Conservation (phyloP, 2,113 vertebrate species). For the Platichthys flesus region DNA sequence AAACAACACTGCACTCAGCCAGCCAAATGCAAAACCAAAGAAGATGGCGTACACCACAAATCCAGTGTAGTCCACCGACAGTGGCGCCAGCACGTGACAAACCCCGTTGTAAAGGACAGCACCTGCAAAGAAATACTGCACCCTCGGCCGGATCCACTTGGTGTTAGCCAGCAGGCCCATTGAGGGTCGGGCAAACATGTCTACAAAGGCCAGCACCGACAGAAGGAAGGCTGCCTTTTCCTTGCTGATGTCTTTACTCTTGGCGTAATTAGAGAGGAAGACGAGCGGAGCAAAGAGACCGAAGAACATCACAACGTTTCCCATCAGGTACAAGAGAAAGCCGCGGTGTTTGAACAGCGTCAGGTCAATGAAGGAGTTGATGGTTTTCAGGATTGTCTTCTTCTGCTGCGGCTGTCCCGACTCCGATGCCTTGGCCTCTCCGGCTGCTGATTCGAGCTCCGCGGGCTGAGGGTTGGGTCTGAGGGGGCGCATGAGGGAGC, state of each 20-base stretch:
- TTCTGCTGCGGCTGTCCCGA: constrained; percentile 67
- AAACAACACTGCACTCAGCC: constrained; percentile 94
- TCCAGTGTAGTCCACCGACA: constrained; percentile 84
- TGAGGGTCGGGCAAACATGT: constrained; percentile 97
- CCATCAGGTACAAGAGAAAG: constrained; percentile 94
- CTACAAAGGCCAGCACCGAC: constrained; percentile 93
- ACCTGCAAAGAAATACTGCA: constrained; percentile 94
- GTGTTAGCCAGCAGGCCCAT: constrained; percentile 97
- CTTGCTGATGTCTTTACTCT: constrained; percentile 88
- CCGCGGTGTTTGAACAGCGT: constrained; percentile 93
- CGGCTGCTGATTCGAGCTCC: constrained; percentile 27
- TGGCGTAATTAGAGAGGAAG: constrained; percentile 95
- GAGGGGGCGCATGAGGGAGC: constrained; percentile 94
- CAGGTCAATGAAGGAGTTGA: constrained; percentile 94
- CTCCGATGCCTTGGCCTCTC: not conserved
- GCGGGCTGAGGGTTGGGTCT: constrained; percentile 80
- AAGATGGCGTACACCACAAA: constrained; percentile 93
- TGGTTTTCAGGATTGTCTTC: constrained; percentile 83
- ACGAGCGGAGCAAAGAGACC: constrained; percentile 95
- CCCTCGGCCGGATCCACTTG: constrained; percentile 89
- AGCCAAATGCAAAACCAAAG: constrained; percentile 96
- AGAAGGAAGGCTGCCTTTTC: constrained; percentile 93
- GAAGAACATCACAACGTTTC: constrained; percentile 95
- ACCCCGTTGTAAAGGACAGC: constrained; percentile 90
- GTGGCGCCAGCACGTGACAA: constrained; percentile 90